Conservation (phyloP, 2,888 invertebrate species). For the Drosophila tanythrix region DNA sequence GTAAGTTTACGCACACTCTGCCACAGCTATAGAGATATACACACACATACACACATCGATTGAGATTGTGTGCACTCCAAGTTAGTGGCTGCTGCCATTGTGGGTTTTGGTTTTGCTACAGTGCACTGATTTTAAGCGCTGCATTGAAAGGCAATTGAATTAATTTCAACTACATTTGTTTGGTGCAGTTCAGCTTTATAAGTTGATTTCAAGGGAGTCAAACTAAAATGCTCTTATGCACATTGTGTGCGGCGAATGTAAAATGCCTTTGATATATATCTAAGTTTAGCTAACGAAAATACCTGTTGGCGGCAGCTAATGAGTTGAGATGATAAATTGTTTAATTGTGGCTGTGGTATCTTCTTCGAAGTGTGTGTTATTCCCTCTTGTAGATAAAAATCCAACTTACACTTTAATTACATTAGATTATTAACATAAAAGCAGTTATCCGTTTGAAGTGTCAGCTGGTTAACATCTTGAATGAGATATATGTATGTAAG, state of each 20-base stretch:
- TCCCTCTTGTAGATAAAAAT: not conserved
- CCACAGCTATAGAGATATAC: not conserved
- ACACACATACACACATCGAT: constrained; percentile 1
- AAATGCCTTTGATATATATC: not conserved
- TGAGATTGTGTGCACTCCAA: constrained; percentile 45
- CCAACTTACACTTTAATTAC: not conserved
- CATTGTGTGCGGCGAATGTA: not conserved
- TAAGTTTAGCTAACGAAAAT: not conserved
- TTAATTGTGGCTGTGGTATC: not conserved
- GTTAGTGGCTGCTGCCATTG: constrained; percentile 51
- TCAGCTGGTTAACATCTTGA: constrained; percentile 14
- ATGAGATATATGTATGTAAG: constrained; percentile 61
- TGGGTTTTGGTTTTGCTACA: constrained; percentile 60
- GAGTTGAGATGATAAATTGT: not conserved
- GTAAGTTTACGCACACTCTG: constrained; percentile 75
- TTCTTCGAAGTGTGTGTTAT: not conserved
- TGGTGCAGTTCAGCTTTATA: constrained; percentile 15
- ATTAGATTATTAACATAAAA: not conserved
- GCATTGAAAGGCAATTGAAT: constrained; percentile 74
- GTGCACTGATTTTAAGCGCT: constrained; percentile 69
- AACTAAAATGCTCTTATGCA: not conserved
- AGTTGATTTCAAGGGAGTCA: not conserved
- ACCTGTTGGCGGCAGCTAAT: not conserved
- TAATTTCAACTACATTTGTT: constrained; percentile 20
- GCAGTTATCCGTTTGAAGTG: not conserved